Evolutionary conservation across 2,113 vertebrate species (phyloP).

Genomic region (Phalacrocorax aristotelis): DNA sequence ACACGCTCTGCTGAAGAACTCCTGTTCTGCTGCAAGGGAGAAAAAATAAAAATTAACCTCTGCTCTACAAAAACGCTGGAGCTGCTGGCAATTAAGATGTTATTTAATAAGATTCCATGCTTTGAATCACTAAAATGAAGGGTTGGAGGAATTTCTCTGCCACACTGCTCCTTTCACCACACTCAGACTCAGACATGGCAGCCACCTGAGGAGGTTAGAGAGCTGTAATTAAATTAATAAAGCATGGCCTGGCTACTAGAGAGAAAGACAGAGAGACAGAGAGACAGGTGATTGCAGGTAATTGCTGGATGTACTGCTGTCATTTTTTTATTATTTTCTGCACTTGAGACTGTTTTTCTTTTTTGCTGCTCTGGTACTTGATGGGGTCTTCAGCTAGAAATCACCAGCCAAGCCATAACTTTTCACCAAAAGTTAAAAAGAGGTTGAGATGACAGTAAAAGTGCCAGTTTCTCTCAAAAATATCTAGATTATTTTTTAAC

Average conservation of each 20-base stretch:
- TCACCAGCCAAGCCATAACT: background rate
- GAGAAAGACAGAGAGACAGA: background rate
- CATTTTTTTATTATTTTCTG: background rate
- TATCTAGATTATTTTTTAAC: background rate
- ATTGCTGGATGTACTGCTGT: background rate
- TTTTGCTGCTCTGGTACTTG: background rate
- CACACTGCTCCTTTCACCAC: background rate
- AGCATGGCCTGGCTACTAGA: background rate
- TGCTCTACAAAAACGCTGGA: background rate
- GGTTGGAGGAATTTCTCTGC: background rate
- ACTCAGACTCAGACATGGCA: background rate
- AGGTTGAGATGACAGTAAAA: background rate
- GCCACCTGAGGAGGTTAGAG: background rate
- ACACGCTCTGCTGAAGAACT: background rate
- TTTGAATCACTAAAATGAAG: slow-evolving; percentile 44
- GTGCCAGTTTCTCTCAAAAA: background rate
- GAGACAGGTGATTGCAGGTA: background rate
- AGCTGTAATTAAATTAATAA: slow-evolving; percentile 55
- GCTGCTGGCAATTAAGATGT: slow-evolving; percentile 33
- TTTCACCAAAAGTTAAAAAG: background rate
- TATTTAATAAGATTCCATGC: slow-evolving; percentile 16
- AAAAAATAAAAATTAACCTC: slow-evolving; percentile 49
- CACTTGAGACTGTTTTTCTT: background rate
- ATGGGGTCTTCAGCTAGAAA: background rate
- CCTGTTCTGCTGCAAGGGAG: background rate